Percentiles rank a stretch among this genome's conserved stretches.
phyloP scores from a whole-genome alignment of 2,797 vertebrate species.

The Pelodytes ibericus region DNA sequence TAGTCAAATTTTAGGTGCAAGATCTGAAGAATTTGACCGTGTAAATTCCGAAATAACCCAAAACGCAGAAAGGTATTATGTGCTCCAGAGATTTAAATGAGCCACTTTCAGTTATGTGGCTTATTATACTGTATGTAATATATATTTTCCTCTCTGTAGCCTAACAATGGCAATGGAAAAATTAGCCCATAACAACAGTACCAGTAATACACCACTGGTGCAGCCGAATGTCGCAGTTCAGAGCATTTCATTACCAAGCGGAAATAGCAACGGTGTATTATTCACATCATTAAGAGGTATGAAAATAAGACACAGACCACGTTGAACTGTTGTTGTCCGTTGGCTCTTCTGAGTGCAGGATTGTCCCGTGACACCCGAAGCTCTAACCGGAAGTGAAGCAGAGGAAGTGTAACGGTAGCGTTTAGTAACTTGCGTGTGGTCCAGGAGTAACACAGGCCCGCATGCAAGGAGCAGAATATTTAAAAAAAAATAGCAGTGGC shows the following conservation, averaged over 20 bases:
- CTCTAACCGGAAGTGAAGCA: too few species aligned
- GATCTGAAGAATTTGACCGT: slow-evolving; percentile 51
- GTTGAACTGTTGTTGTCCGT: too few species aligned
- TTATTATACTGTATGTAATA: not conserved
- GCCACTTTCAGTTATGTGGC: not conserved
- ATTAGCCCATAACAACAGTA: slow-evolving; percentile 59
- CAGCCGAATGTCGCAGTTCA: slow-evolving; percentile 57
- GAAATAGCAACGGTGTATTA: slow-evolving; percentile 26
- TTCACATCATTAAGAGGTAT: slow-evolving; percentile 62
- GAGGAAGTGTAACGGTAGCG: too few species aligned
- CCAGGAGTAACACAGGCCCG: too few species aligned
- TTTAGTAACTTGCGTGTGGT: too few species aligned
- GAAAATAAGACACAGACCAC: too few species aligned
- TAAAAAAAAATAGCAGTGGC: too few species aligned
- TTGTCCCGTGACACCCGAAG: too few species aligned
- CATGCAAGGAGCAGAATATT: too few species aligned
- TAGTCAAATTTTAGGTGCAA: slow-evolving; percentile 64
- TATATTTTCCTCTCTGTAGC: slow-evolving; percentile 47
- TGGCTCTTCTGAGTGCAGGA: too few species aligned
- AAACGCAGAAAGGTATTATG: slow-evolving; percentile 32
- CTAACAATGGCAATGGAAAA: slow-evolving; percentile 58
- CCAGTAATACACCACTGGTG: slow-evolving; percentile 30
- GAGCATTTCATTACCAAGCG: slow-evolving; percentile 18
- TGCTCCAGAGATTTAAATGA: not conserved
- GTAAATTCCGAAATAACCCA: not conserved